Evolutionary conservation across 2,113 vertebrate species (phyloP).

Genomic region (Plestiodon gilberti): DNA sequence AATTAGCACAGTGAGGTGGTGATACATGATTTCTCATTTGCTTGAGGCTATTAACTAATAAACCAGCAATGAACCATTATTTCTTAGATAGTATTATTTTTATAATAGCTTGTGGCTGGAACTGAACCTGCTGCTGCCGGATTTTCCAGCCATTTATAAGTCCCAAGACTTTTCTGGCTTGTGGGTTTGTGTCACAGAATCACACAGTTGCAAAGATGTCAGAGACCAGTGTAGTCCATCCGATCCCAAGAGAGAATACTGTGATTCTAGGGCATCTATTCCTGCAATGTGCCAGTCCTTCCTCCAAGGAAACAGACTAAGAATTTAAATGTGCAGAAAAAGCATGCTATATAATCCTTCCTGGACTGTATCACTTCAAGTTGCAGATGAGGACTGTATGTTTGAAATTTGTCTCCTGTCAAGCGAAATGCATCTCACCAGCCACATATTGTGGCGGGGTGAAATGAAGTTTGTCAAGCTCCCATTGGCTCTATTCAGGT

Average conservation of each 20-base stretch:
- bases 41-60: conserved; percentile 53
- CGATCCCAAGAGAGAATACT: background rate
- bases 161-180: background rate
- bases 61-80: conserved; percentile 48
- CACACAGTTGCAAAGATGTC: background rate
- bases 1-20: conserved; percentile 63
- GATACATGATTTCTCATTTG: conserved; percentile 66
- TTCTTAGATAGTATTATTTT: conserved; percentile 42
- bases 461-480: no score
- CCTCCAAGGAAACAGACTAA: no score
- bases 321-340: background rate
- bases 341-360: background rate
- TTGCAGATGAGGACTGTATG: background rate
- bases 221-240: background rate
- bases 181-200: background rate
- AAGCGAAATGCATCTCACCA: background rate
- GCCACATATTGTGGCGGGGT: no score
- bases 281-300: no score
- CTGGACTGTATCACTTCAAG: background rate
- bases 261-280: background rate
- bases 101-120: conserved; percentile 31
- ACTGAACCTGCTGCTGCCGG: conserved; percentile 22
- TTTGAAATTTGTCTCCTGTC: background rate
- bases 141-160: background rate
- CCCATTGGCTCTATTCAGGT: no score